A percentile compares a stretch with the other conserved stretches of the same genome.
phyloP scores from a whole-genome alignment of 2,797 vertebrate genomes.

The Mastacembelus armatus region DNA sequence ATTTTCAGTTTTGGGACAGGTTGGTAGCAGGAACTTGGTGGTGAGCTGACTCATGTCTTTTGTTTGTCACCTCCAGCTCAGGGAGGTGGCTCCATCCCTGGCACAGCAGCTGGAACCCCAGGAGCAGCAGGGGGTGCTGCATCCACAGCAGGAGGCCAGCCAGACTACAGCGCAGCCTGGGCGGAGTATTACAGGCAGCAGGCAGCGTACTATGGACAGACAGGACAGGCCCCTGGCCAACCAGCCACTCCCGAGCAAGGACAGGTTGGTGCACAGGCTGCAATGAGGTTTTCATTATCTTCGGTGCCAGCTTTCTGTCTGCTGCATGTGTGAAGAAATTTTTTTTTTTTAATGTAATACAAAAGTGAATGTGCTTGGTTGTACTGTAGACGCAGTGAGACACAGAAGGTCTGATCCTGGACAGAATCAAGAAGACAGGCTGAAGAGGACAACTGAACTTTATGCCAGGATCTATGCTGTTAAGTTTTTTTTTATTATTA shows the following conservation, averaged over 20 bases:
- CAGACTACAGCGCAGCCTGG: slow-evolving; percentile 92
- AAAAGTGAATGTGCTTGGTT: not conserved
- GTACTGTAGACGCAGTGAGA: slow-evolving; percentile 67
- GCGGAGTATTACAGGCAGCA: slow-evolving; percentile 92
- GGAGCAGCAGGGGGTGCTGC: slow-evolving; percentile 48
- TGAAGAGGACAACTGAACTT: slow-evolving; percentile 26
- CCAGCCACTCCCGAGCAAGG: slow-evolving; percentile 73
- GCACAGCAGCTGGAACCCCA: slow-evolving; percentile 56
- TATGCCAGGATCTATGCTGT: slow-evolving; percentile 28
- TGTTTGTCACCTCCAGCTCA: slow-evolving; percentile 60
- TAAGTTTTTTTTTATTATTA: slow-evolving; percentile 30
- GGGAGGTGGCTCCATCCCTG: slow-evolving; percentile 52
- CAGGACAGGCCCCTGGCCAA: slow-evolving; percentile 71
- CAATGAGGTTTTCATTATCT: not conserved
- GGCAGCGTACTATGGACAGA: slow-evolving; percentile 78
- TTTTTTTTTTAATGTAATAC: not conserved
- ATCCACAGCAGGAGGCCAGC: slow-evolving; percentile 71
- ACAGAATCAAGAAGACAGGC: slow-evolving; percentile 14
- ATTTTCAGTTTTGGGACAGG: too few relatives aligned
- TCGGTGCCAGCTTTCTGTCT: not conserved
- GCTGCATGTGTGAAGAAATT: not conserved
- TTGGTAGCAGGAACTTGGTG: too few relatives aligned
- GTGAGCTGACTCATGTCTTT: not conserved
- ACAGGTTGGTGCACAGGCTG: slow-evolving; percentile 58
- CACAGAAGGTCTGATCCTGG: slow-evolving; percentile 4